These are phyloP conservation scores for Galbula dea DNA, from an alignment of 2,113 vertebrate genomes.

Conservation along the genomic window DNA sequence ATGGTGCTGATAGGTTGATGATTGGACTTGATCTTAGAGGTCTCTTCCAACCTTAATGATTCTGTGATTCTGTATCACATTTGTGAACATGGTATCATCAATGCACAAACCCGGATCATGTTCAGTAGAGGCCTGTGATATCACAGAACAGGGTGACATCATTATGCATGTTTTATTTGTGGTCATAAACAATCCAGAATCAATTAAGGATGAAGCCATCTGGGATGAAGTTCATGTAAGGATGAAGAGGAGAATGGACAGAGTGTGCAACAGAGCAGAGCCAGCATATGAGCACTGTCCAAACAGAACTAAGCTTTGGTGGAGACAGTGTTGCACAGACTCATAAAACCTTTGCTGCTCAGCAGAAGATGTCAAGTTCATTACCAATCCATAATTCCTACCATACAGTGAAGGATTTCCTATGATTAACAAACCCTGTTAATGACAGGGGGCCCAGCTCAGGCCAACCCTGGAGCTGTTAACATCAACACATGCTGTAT, in stretches of 20 bases:
- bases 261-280: not conserved
- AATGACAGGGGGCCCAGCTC: not conserved
- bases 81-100: not conserved
- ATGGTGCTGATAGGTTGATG: too few species aligned
- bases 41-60: too few species aligned
- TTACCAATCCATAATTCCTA: slow-evolving; percentile 31
- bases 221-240: not conserved
- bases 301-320: slow-evolving; percentile 8
- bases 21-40: too few species aligned
- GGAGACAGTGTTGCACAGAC: not conserved
- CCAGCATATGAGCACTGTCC: not conserved
- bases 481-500: not conserved
- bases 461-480: not conserved
- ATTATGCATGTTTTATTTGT: not conserved
- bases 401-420: not conserved
- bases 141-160: not conserved
- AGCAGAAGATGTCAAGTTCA: not conserved
- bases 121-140: not conserved
- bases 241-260: not conserved
- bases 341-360: not conserved
- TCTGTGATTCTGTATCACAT: too few species aligned
- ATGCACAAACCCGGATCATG: not conserved
- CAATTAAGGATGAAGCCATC: not conserved
- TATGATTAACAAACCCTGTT: not conserved
- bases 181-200: not conserved